Conservation (phyloP, 2,888 invertebrate species). For the Phaedon cochleariae region DNA sequence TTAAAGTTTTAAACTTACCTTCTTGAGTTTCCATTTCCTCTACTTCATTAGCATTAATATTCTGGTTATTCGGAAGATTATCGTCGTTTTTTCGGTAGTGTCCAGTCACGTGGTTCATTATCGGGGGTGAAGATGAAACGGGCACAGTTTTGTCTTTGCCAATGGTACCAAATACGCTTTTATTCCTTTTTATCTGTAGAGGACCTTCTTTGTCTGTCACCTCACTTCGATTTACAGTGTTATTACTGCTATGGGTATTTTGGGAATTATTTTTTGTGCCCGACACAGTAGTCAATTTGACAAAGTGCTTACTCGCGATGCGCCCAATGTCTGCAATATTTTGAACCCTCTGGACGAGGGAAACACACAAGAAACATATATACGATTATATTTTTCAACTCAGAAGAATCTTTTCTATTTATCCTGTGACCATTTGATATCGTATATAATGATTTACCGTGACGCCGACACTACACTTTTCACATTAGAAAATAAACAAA, state of each 20-base stretch:
- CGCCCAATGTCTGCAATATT: conserved; percentile 89
- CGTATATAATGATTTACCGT: conserved; percentile 41
- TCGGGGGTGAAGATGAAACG: conserved; percentile 56
- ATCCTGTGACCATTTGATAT: conserved; percentile 32
- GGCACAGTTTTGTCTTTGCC: conserved; percentile 57
- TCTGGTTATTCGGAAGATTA: conserved; percentile 64
- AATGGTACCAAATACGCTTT: conserved; percentile 54
- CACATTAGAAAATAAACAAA: conserved; percentile 81
- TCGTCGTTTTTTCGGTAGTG: conserved; percentile 63
- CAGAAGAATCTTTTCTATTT: conserved; percentile 29
- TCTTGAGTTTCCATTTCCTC: conserved; percentile 89
- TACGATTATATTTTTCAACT: conserved; percentile 60
- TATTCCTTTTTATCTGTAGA: conserved; percentile 56
- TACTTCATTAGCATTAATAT: conserved; percentile 68
- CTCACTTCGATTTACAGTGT: conserved; percentile 39
- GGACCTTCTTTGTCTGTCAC: conserved; percentile 52
- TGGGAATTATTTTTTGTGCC: conserved; percentile 71
- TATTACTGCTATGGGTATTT: conserved; percentile 37
- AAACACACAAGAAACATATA: conserved; percentile 75
- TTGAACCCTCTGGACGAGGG: conserved; percentile 73
- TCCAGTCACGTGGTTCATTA: conserved; percentile 69
- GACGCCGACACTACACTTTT: conserved; percentile 57
- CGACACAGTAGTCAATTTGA: conserved; percentile 80
- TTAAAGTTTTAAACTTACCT: conserved; percentile 66
- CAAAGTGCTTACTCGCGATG: conserved; percentile 91